Conservation (phyloP, 2,113 vertebrate genomes). For the Eurypyga helias region DNA sequence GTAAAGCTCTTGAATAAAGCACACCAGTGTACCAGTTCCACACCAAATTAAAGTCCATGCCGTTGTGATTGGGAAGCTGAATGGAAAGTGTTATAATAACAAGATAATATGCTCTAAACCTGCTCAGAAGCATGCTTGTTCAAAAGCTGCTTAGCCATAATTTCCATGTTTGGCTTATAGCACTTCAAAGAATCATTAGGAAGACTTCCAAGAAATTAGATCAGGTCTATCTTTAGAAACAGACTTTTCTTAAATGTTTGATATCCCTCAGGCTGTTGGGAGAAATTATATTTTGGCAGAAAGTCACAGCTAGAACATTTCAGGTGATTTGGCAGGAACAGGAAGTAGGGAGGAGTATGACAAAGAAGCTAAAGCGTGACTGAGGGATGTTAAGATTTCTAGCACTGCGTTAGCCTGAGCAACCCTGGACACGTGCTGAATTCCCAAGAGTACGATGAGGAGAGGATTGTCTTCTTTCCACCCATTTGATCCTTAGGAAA, state of each 20-base stretch:
- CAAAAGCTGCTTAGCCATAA: constrained; percentile 39
- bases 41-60: background rate
- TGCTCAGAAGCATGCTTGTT: constrained; percentile 29
- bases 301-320: background rate
- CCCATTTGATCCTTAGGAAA: background rate
- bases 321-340: constrained; percentile 29
- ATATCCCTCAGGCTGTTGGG: background rate
- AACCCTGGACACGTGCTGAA: background rate
- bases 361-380: background rate
- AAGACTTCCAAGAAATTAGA: constrained; percentile 51
- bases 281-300: constrained; percentile 8
- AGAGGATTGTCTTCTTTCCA: background rate
- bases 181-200: constrained; percentile 47
- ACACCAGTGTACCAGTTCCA: background rate
- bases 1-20: background rate
- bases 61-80: background rate
- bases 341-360: background rate
- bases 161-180: constrained; percentile 25
- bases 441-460: background rate
- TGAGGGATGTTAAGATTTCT: background rate
- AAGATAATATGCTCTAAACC: constrained; percentile 16
- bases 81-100: constrained; percentile 16
- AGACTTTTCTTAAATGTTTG: constrained; percentile 36
- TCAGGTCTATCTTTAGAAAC: constrained; percentile 53
- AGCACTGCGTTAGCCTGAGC: background rate